A percentile compares a stretch with the other conserved stretches of the same genome.
phyloP scores from a whole-genome alignment of 2,888 invertebrate species.

The Yponomeuta evonymella region DNA sequence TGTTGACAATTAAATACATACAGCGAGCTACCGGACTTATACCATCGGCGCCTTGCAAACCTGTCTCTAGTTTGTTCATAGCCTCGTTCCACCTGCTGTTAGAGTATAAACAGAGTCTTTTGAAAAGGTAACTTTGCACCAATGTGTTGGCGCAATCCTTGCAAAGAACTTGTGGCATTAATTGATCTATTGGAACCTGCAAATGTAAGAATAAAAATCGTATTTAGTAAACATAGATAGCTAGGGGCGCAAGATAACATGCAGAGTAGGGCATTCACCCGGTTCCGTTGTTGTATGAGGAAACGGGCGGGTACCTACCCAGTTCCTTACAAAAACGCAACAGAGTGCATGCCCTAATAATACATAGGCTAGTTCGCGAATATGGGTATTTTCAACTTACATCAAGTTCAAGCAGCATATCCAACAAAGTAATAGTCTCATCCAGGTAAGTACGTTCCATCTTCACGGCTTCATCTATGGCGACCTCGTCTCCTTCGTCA shows the following conservation, averaged over 20 bases:
- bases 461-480: neutral
- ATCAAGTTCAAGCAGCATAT: constrained; percentile 46
- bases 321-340: neutral
- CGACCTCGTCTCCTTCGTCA: constrained; percentile 17
- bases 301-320: neutral
- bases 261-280: neutral
- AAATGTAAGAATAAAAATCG: constrained; percentile 22
- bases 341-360: neutral
- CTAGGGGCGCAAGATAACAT: neutral
- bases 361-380: neutral
- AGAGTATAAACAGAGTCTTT: constrained; percentile 43
- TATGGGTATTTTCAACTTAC: constrained; percentile 36
- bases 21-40: constrained; percentile 34
- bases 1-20: constrained; percentile 41
- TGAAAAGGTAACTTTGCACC: constrained; percentile 46
- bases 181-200: constrained; percentile 39
- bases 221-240: neutral
- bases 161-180: constrained; percentile 49
- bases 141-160: constrained; percentile 42
- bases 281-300: too few relatives aligned
- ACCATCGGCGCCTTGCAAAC: constrained; percentile 32
- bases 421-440: constrained; percentile 37
- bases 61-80: constrained; percentile 32
- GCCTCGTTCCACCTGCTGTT: constrained; percentile 40
- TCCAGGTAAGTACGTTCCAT: constrained; percentile 40